A percentile compares a stretch with the other conserved stretches of the same genome.
Conservation (phyloP, 2,888 invertebrate species). For the Macroteleia sp. region DNA sequence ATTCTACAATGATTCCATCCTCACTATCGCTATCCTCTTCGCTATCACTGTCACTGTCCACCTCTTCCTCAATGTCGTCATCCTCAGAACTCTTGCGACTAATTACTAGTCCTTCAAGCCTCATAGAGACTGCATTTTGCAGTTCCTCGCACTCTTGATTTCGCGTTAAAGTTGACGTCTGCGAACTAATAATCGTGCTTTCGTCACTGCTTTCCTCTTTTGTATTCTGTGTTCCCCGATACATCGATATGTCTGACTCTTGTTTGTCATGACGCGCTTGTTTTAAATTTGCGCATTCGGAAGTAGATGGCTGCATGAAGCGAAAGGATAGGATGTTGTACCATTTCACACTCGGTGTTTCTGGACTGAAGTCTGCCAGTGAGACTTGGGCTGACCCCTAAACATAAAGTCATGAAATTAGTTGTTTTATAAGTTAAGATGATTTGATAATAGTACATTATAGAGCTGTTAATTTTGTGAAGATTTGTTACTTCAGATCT, state of each 20-base stretch:
- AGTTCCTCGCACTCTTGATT: slow-evolving; percentile 87
- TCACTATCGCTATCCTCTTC: slow-evolving; percentile 82
- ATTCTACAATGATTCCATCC: slow-evolving; percentile 82
- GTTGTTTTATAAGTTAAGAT: too few species aligned
- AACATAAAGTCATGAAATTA: not conserved
- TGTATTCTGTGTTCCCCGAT: slow-evolving; percentile 81
- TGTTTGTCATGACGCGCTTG: slow-evolving; percentile 83
- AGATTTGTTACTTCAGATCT: too few species aligned
- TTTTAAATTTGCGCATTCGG: slow-evolving; percentile 75
- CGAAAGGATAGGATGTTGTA: slow-evolving; percentile 96
- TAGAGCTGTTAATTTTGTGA: too few species aligned
- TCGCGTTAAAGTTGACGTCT: slow-evolving; percentile 97
- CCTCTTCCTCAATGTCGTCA: slow-evolving; percentile 84
- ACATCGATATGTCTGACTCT: slow-evolving; percentile 85
- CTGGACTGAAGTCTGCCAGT: slow-evolving; percentile 96
- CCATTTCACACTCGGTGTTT: slow-evolving; percentile 93
- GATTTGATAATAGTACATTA: too few species aligned
- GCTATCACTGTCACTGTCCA: slow-evolving; percentile 71
- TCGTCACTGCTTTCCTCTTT: slow-evolving; percentile 98
- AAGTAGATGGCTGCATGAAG: slow-evolving; percentile 87
- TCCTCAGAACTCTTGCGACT: slow-evolving; percentile 83
- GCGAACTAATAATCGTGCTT: slow-evolving; percentile 97
- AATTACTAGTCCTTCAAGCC: slow-evolving; percentile 85
- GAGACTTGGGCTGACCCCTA: slow-evolving; percentile 98
- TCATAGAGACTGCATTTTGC: slow-evolving; percentile 85